Evolutionary conservation across 2,797 vertebrate genomes (phyloP).

Genomic region (Eulemur coronatus): DNA sequence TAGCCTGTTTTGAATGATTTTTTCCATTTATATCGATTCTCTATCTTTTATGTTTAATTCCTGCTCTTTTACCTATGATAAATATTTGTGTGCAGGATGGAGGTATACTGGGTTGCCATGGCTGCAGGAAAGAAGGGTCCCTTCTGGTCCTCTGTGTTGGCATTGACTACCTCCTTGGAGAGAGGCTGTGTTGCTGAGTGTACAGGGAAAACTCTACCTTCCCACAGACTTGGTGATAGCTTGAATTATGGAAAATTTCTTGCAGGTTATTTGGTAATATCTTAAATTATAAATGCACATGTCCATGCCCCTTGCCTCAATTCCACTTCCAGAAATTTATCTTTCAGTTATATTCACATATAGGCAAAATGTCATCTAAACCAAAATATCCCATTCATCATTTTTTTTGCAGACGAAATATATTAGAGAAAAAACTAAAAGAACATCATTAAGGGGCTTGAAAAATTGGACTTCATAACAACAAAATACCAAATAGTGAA

Average conservation of each 20-base stretch:
- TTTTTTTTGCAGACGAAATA: background rate
- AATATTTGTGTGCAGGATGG: background rate
- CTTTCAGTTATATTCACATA: background rate
- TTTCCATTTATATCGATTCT: background rate
- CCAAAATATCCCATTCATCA: background rate
- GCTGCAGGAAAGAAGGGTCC: background rate
- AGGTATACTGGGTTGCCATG: background rate
- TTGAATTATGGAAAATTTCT: background rate
- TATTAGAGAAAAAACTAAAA: background rate
- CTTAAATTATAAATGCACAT: background rate
- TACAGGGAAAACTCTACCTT: too few relatives aligned
- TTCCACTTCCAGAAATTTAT: background rate
- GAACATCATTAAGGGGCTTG: background rate
- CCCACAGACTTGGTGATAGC: too few relatives aligned
- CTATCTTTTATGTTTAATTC: background rate
- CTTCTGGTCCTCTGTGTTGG: rapidly evolving
- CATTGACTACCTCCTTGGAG: too few relatives aligned
- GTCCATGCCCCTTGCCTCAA: background rate
- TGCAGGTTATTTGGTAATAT: background rate
- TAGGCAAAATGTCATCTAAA: background rate
- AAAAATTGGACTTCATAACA: background rate
- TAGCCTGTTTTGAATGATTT: background rate
- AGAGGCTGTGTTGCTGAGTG: background rate
- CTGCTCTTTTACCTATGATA: background rate
- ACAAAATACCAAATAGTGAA: background rate